phyloP scores from a whole-genome alignment of 2,113 vertebrate species.

The Plecturocebus donacophilus region DNA sequence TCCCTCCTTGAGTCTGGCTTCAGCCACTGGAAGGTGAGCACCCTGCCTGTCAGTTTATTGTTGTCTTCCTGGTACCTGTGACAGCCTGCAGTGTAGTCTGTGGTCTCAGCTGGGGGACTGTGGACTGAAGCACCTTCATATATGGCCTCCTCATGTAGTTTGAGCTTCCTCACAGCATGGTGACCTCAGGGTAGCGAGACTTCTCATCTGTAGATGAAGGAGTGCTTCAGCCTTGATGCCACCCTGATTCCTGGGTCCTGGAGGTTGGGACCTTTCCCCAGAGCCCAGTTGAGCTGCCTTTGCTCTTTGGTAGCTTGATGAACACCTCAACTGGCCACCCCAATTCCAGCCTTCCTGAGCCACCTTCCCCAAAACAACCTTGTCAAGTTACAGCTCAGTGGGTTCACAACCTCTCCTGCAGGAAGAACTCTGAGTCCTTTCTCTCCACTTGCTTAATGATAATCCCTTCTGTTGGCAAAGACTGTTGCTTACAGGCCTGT shows the following conservation, averaged over 20 bases:
- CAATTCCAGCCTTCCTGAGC: background rate
- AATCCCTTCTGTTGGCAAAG: background rate
- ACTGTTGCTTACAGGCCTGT: background rate
- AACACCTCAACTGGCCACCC: background rate
- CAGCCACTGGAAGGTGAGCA: background rate
- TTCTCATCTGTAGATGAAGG: too few relatives aligned
- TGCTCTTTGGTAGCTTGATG: background rate
- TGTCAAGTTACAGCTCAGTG: background rate
- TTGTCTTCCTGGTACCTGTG: background rate
- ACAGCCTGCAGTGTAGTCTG: background rate
- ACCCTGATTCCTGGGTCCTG: background rate
- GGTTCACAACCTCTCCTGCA: background rate
- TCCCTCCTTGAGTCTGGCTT: background rate
- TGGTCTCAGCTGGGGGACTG: background rate
- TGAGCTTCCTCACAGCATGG: background rate
- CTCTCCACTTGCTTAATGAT: background rate
- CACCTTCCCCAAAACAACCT: background rate
- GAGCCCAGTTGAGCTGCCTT: background rate
- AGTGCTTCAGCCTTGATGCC: fast-evolving
- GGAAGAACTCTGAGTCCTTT: background rate
- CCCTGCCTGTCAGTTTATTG: background rate
- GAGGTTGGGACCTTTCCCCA: fast-evolving
- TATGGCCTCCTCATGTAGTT: fast-evolving
- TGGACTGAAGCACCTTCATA: fast-evolving
- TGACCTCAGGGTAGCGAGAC: fast-evolving